Conservation (phyloP, 2,888 invertebrate genomes). For the Sphecodes monilicornis region DNA sequence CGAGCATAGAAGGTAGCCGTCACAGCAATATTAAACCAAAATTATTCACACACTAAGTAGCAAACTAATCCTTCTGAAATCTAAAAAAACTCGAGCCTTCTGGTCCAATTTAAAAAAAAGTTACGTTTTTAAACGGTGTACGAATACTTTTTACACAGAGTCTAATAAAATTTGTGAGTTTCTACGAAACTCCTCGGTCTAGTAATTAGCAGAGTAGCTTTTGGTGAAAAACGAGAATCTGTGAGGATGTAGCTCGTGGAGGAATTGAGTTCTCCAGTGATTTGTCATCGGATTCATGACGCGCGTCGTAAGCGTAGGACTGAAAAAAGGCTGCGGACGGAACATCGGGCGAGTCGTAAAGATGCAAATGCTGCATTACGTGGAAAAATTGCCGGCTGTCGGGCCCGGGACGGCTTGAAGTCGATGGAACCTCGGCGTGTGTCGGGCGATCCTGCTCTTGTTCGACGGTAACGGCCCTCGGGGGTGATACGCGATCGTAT, state of each 20-base stretch:
- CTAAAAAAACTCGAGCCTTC: no score
- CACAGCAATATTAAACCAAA: no score
- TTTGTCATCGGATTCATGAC: slow-evolving; percentile 43
- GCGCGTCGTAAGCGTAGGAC: not conserved
- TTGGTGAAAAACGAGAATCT: no score
- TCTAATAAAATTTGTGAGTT: no score
- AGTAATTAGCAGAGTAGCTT: not conserved
- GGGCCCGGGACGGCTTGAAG: slow-evolving; percentile 43
- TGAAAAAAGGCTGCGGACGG: not conserved
- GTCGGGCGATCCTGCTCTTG: slow-evolving; percentile 27
- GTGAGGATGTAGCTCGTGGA: not conserved
- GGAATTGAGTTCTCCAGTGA: not conserved
- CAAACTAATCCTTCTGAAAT: no score
- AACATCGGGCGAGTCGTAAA: slow-evolving; percentile 66
- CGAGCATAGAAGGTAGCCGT: no score
- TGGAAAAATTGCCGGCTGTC: slow-evolving; percentile 69
- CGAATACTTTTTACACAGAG: no score
- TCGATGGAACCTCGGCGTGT: slow-evolving; percentile 55
- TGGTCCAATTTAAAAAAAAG: no score
- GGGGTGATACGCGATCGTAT: slow-evolving; percentile 43
- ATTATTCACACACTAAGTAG: no score
- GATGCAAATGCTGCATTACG: slow-evolving; percentile 68
- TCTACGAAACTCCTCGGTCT: not conserved
- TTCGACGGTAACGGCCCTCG: slow-evolving; percentile 24
- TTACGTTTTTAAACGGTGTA: no score